phyloP scores from a whole-genome alignment of 2,113 vertebrate genomes.

The Telmatochromis bifrenatus region DNA sequence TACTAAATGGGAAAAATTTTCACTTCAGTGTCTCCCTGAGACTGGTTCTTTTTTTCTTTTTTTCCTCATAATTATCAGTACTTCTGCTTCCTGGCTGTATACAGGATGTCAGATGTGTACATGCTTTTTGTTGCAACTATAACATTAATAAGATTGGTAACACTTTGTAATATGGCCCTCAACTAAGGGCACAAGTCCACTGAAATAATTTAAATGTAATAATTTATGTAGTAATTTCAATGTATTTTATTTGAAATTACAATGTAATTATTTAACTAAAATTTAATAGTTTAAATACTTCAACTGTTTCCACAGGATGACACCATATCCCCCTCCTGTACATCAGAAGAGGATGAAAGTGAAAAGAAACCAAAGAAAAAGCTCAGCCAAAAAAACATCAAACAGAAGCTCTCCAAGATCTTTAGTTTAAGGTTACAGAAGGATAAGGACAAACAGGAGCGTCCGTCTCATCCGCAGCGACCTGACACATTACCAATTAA shows the following conservation, averaged over 20 bases:
- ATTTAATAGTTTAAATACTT: background rate
- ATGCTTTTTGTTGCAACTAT: background rate
- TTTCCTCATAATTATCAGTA: background rate
- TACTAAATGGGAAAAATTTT: background rate
- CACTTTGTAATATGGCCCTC: background rate
- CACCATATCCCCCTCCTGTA: conserved; percentile 6
- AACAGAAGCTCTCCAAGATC: conserved; percentile 23
- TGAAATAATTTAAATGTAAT: background rate
- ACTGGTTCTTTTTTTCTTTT: background rate
- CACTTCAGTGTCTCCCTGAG: background rate
- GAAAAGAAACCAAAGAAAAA: conserved; percentile 45
- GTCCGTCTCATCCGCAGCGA: background rate
- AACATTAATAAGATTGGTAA: background rate
- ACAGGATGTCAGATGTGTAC: background rate
- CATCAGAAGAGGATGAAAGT: conserved; percentile 55
- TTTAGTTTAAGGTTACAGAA: conserved; percentile 37
- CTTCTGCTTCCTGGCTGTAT: background rate
- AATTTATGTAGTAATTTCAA: background rate
- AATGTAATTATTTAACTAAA: background rate
- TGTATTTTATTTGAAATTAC: background rate
- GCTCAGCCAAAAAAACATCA: conserved; percentile 37
- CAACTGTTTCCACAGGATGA: conserved; percentile 17
- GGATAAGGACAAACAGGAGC: background rate
- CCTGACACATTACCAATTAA: background rate
- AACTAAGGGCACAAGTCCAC: background rate